Conservation (phyloP, 2,797 vertebrate species). For the Amblyopsis hoosieri region DNA sequence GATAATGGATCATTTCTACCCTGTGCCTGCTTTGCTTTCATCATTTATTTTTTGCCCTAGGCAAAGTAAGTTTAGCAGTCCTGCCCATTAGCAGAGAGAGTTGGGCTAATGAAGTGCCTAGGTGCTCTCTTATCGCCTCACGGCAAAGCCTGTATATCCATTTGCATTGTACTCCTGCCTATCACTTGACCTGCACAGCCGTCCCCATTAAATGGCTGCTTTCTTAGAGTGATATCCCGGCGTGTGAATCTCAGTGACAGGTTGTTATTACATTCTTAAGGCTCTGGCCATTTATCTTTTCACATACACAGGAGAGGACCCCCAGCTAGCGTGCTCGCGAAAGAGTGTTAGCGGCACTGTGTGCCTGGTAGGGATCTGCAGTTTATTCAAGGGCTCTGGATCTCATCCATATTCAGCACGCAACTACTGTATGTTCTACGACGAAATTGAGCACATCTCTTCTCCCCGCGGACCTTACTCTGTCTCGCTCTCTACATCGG, state of each 20-base stretch:
- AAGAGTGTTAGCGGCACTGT: constrained; percentile 25
- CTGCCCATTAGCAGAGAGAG: background rate
- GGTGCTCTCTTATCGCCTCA: background rate
- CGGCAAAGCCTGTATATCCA: background rate
- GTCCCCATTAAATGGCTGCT: background rate
- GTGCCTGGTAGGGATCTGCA: constrained; percentile 31
- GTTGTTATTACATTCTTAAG: constrained; percentile 3
- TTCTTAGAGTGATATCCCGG: background rate
- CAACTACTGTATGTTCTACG: too few relatives aligned
- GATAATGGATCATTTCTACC: constrained; percentile 13
- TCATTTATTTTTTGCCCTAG: background rate
- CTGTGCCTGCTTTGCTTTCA: background rate
- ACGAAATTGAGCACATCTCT: constrained; percentile 2
- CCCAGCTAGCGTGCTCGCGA: constrained; percentile 23
- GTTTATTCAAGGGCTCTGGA: constrained; percentile 30
- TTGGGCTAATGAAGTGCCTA: background rate
- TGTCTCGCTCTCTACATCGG: background rate
- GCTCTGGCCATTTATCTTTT: constrained; percentile 7
- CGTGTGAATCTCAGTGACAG: constrained; percentile 1
- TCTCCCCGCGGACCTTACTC: background rate
- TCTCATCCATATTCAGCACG: constrained; percentile 38
- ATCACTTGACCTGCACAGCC: background rate
- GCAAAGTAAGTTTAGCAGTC: background rate
- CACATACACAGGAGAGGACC: constrained; percentile 4
- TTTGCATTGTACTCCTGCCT: background rate